Percentiles rank a stretch among this genome's conserved stretches.
Conservation (phyloP, 2,797 vertebrate genomes). For the Rhinatrema bivittatum region DNA sequence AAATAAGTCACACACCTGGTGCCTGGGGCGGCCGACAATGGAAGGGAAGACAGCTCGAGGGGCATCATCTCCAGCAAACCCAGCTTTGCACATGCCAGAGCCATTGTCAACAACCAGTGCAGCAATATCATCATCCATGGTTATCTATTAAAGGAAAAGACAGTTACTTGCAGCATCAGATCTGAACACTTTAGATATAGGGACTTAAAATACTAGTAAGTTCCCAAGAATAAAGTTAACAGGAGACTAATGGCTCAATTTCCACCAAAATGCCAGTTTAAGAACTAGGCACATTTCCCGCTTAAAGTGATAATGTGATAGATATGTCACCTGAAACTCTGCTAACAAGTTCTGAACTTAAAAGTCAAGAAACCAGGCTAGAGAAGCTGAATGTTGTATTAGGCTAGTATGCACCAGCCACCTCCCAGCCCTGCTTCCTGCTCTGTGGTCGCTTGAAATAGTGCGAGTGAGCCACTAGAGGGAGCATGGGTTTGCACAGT, state of each 20-base stretch:
- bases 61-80: constrained; percentile 93
- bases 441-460: constrained; percentile 4
- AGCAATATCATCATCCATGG: constrained; percentile 97
- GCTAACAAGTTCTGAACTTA: too few species aligned
- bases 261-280: too few species aligned
- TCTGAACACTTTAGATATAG: too few species aligned
- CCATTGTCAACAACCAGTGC: constrained; percentile 98
- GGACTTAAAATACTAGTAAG: too few species aligned
- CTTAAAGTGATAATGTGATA: too few species aligned
- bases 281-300: too few species aligned
- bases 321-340: too few species aligned
- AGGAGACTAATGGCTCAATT: too few species aligned
- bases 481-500: constrained; percentile 44
- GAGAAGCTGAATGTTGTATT: too few species aligned
- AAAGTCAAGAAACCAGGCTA: too few species aligned
- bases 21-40: constrained; percentile 94
- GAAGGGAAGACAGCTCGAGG: constrained; percentile 96
- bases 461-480: constrained; percentile 52
- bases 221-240: neutral
- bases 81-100: constrained; percentile 98
- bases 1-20: constrained; percentile 90
- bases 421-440: constrained; percentile 43
- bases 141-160: constrained; percentile 13
- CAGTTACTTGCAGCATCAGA: accelerated
- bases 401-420: too few species aligned